These are phyloP conservation scores for Trichoplusia ni DNA, from an alignment of 1,140 invertebrate genomes.

Conservation along the genomic window DNA sequence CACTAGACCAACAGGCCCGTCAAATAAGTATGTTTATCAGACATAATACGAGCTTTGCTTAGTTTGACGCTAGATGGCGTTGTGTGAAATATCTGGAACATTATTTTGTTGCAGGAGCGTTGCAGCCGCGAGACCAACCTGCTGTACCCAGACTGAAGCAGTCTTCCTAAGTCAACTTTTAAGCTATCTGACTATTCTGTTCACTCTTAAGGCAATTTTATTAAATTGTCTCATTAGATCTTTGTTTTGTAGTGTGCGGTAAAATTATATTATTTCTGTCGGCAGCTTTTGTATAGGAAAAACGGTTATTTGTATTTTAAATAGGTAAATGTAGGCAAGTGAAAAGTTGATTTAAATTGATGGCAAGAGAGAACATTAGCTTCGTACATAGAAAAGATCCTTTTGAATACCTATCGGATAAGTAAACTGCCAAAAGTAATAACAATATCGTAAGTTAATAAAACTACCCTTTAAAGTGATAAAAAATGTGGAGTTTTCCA, in stretches of 20 bases:
- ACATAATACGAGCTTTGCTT: no score
- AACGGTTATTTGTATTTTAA: not conserved
- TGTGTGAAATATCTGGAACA: no score
- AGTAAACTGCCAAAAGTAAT: not conserved
- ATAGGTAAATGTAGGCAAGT: no score
- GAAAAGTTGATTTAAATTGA: no score
- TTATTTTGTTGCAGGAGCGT: conserved; percentile 51
- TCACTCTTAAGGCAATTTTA: not conserved
- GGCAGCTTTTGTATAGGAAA: not conserved
- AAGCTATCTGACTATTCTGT: not conserved
- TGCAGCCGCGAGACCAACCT: conserved; percentile 50
- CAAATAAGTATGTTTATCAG: no score
- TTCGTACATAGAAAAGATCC: no score
- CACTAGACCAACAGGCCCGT: no score
- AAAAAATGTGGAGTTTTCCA: not conserved
- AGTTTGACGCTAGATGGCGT: no score
- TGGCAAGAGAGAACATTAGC: no score
- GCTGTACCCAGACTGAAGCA: conserved; percentile 48
- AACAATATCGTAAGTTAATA: not conserved
- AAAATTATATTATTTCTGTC: not conserved
- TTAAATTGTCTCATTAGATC: not conserved
- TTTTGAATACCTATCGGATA: not conserved
- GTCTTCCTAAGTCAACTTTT: conserved; percentile 15
- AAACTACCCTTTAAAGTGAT: not conserved
- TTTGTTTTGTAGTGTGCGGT: no score